Conservation (phyloP, 1,140 invertebrate species). For the Oryzaephilus surinamensis region DNA sequence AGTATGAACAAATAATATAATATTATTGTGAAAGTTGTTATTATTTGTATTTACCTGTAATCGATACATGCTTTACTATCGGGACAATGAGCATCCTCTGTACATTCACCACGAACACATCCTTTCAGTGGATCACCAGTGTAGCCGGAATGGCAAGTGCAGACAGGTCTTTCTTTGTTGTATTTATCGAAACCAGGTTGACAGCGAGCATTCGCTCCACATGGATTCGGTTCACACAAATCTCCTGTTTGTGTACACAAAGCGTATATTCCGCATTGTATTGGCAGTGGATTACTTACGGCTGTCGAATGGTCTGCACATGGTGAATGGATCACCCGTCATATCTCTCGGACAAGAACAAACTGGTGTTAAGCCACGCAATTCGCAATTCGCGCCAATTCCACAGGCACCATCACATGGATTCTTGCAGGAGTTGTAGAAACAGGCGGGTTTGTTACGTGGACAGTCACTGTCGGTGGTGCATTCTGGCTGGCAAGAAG, state of each 20-base stretch:
- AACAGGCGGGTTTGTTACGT: conserved; percentile 61
- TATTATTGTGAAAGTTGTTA: too few relatives aligned
- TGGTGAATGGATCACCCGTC: conserved; percentile 75
- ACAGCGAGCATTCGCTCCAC: conserved; percentile 71
- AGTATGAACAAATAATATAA: too few relatives aligned
- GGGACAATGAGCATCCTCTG: conserved; percentile 58
- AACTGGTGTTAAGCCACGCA: conserved; percentile 64
- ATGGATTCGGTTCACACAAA: conserved; percentile 74
- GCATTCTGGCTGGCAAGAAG: conserved; percentile 65
- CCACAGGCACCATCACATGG: conserved; percentile 74
- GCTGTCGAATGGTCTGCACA: conserved; percentile 68
- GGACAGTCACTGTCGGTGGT: conserved; percentile 63
- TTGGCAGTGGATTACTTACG: conserved; percentile 39
- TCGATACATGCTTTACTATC: conserved; percentile 63
- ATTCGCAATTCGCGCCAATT: conserved; percentile 66
- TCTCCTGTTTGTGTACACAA: conserved; percentile 44
- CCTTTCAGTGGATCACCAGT: conserved; percentile 65
- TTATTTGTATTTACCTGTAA: conserved; percentile 37
- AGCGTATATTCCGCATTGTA: background rate
- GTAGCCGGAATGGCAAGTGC: conserved; percentile 68
- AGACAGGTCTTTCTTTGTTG: conserved; percentile 70
- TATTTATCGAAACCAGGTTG: conserved; percentile 69
- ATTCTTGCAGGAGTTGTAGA: conserved; percentile 68
- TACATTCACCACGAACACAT: conserved; percentile 65
- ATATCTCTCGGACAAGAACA: conserved; percentile 78